Evolutionary conservation across 1,140 invertebrate species (phyloP), one percentile per base, ranked within the genome.

Genomic region (Bombus superbus): DNA sequence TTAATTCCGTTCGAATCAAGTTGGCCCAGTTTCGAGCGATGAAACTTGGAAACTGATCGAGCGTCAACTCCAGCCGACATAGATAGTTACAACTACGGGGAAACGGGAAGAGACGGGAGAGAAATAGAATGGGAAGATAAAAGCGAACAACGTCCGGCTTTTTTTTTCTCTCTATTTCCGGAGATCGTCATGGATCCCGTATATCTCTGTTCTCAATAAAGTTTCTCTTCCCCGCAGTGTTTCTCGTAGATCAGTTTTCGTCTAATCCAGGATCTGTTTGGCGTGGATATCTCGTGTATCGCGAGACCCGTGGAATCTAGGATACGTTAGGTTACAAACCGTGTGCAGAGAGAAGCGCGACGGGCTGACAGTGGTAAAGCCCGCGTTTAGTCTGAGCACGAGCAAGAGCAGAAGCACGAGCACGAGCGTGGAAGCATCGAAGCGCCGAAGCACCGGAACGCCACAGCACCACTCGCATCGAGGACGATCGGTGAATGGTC

Each of bases 401-500:
- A 66, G n/a, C n/a, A 15, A 13, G 5, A 64, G 62, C 62, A 13
- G 62, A 5, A n/a, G 59, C 59, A 28, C 25, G 59, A 62, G 10
- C 28, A 62, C 0, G n/a, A 38, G 18, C 13, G 32, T 13, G 2
- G 15, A 15, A 66, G 62, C 62, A n/a, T 32, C n/a, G 62, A 66
- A 64, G n/a, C 62, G 5, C 62, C 13, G 62, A n/a, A 32, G 62
- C 62, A 13, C 5, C 13, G 47, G 47, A 53, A 53, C 47, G 47
- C 47, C 47, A 53, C 47, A 53, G 47, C 62, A 66, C 62, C 10
- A 68, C 57, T 79, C 73, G 89, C 38, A 69, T 53, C 85, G 62
- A 59, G 88, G 47, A 90, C 88, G 90, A 87, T 91, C 89, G 88
- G 88, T 88, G 91, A 92, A 91, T 90, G 90, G 90, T 83, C 90